These are phyloP conservation scores for Acrobasis repandana DNA, from an alignment of 2,888 invertebrate genomes.

Conservation along the genomic window DNA sequence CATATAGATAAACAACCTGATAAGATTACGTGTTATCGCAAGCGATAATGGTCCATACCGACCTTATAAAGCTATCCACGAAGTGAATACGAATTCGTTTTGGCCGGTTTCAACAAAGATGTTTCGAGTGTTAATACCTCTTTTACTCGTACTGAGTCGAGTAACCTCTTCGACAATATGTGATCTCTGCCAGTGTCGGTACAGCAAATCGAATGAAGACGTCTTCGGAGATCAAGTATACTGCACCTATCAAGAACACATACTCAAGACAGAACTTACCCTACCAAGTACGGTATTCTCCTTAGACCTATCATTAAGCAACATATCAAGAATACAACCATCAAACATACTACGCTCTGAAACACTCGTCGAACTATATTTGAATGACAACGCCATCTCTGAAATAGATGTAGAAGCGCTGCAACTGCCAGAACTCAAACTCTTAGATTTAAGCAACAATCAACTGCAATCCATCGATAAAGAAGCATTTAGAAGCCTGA, in stretches of 20 bases:
- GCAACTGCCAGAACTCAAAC: slow-evolving; percentile 55
- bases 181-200: slow-evolving; percentile 48
- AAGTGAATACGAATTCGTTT: neutral
- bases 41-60: neutral
- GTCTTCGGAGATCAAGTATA: slow-evolving; percentile 53
- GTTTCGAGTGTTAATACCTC: neutral
- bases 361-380: slow-evolving; percentile 49
- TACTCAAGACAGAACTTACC: slow-evolving; percentile 42
- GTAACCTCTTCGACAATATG: slow-evolving; percentile 5
- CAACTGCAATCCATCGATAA: slow-evolving; percentile 57
- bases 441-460: slow-evolving; percentile 71
- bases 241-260: slow-evolving; percentile 51
- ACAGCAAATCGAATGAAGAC: slow-evolving; percentile 46
- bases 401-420: slow-evolving; percentile 55
- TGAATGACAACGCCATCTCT: slow-evolving; percentile 58
- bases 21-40: neutral
- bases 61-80: neutral
- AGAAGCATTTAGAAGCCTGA: slow-evolving; percentile 60
- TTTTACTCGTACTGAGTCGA: neutral
- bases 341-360: slow-evolving; percentile 50
- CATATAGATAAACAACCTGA: neutral
- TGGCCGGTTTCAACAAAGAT: neutral
- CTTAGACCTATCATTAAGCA: slow-evolving; percentile 64
- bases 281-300: slow-evolving; percentile 53
- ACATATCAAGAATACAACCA: slow-evolving; percentile 47